These are phyloP conservation scores for Arbacia lixula DNA, from an alignment of 53 echinoderm and acorn worm species.

Conservation along the genomic window DNA sequence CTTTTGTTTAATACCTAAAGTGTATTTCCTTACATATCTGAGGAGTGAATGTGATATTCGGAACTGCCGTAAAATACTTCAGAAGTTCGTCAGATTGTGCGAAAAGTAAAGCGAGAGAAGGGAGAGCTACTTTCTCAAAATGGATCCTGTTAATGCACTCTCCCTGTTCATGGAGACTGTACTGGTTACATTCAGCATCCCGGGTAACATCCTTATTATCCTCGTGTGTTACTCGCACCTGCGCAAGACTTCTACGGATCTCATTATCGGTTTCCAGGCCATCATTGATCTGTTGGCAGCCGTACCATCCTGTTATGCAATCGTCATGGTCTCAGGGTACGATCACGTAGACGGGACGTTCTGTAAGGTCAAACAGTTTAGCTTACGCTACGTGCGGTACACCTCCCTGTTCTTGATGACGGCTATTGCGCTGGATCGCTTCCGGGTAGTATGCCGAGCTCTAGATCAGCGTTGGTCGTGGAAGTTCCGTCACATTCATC, in stretches of 20 bases:
- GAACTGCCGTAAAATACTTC: too few relatives aligned
- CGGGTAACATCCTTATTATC: conserved; percentile 29
- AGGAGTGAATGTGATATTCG: too few relatives aligned
- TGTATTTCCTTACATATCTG: too few relatives aligned
- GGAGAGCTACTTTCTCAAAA: too few relatives aligned
- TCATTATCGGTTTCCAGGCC: conserved; percentile 28
- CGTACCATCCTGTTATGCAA: not conserved
- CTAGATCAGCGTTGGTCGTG: conserved; percentile 29
- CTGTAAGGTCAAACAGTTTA: conserved; percentile 19
- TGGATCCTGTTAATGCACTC: conserved; percentile 11
- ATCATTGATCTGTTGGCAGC: conserved; percentile 22
- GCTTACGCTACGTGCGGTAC: conserved; percentile 13
- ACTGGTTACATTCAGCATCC: conserved; percentile 1
- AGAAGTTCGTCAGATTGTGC: too few relatives aligned
- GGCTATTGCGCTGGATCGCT: conserved; percentile 40
- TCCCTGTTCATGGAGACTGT: conserved; percentile 16
- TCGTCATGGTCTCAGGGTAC: not conserved
- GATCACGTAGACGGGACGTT: conserved; percentile 16
- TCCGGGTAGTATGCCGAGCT: conserved; percentile 8
- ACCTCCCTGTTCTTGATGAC: conserved; percentile 35
- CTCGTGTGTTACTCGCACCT: not conserved
- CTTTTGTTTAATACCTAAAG: too few relatives aligned
- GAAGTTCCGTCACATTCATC: not conserved
- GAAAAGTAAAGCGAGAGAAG: too few relatives aligned
- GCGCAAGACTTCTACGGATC: conserved; percentile 20